These are phyloP conservation scores for Adelphocoris suturalis DNA, from an alignment of 2,888 invertebrate genomes.

Conservation along the genomic window DNA sequence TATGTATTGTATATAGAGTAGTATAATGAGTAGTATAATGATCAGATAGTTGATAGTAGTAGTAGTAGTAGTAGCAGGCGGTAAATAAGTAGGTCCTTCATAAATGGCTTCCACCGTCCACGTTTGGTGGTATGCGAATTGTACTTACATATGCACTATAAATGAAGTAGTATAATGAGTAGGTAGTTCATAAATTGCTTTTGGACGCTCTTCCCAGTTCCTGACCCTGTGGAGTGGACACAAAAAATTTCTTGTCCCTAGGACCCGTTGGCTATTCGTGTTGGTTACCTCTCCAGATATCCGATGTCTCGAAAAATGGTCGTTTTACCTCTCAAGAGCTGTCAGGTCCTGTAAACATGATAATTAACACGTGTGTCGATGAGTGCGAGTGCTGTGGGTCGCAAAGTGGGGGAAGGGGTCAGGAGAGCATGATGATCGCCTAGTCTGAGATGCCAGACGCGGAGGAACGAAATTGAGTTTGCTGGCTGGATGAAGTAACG, in stretches of 20 bases:
- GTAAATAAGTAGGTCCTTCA: too few relatives aligned
- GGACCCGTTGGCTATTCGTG: not conserved
- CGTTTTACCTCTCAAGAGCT: slow-evolving; percentile 20
- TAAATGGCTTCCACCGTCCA: too few relatives aligned
- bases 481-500: not conserved
- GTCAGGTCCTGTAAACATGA: slow-evolving; percentile 17
- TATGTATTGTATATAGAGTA: too few relatives aligned
- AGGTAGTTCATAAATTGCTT: too few relatives aligned
- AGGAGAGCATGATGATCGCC: not conserved
- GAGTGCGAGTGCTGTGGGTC: not conserved
- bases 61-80: too few relatives aligned
- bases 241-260: not conserved
- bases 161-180: too few relatives aligned
- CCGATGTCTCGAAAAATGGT: slow-evolving; percentile 7
- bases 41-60: too few relatives aligned
- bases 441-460: not conserved
- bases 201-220: not conserved
- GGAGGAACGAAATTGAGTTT: not conserved
- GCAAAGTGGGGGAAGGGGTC: not conserved
- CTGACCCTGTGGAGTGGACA: not conserved
- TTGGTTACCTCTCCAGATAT: not conserved
- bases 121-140: too few relatives aligned
- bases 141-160: too few relatives aligned
- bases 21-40: too few relatives aligned
- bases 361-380: slow-evolving; percentile 1